Evolutionary conservation across 1,140 invertebrate species (phyloP), one percentile per base, ranked within the genome.

Genomic region (Gonatopus flavifemur): DNA sequence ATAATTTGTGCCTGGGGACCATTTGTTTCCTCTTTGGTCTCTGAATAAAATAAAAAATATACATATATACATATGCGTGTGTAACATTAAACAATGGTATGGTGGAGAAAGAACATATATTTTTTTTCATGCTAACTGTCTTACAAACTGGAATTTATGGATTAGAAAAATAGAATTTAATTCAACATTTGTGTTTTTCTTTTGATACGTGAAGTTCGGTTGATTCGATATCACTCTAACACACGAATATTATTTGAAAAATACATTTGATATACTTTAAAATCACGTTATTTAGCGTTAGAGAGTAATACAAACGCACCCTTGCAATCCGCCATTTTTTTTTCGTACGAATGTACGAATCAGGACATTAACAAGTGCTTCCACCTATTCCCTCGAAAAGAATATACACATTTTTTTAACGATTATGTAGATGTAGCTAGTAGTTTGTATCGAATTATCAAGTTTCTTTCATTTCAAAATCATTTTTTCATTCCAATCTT

Each of bases 291-390:
- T 52, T 45, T 19, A 43, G 50, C 21, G 12, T 56, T n/a, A 54
- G 25, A 57, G 47, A 57, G 63, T 58, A 48, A 66, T 57, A 67
- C n/a, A 66, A 73, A 77, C 73, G 72, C 64, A 78, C 74, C 74
- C 59, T 76, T 72, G 57, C 62, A 69, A 58, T 78, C 73, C 70
- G 74, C 76, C 76, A 78, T 78, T 62, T 74, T 76, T 77, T 52
- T n/a, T n/a, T n/a, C n/a, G n/a, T n/a, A n/a, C n/a, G n/a, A n/a
- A 61, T 50, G 59, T 70, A 53, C 59, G 59, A 57, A 62, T 52
- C 36, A 42, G 52, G 59, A 52, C 45, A 62, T 40, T 5, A 42
- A 41, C 31, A 38, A 43, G 33, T 45, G 45, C 18, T 24, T 44
- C 40, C 51, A 57, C 40, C 57, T 55, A 47, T n/a, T 19, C 5